Percentiles rank a stretch among this genome's conserved stretches.
Conservation (phyloP, 2,113 vertebrate genomes). For the Fregata magnificens region DNA sequence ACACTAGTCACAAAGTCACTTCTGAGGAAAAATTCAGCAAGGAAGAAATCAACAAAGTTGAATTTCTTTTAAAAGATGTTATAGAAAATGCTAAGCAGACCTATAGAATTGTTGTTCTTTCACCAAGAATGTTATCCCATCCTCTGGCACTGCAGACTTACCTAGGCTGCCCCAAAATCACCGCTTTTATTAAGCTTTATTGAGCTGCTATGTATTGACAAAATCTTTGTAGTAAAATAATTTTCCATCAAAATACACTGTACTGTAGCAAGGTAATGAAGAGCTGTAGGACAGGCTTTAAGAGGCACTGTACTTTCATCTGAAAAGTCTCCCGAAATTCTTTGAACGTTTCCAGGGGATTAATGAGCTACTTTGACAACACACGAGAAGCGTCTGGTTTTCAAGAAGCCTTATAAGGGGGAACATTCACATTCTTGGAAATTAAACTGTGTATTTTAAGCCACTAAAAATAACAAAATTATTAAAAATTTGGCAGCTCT, state of each 20-base stretch:
- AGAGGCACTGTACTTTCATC: constrained; percentile 53
- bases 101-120: background rate
- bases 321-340: constrained; percentile 63
- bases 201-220: background rate
- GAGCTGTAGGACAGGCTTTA: constrained; percentile 53
- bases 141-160: background rate
- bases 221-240: constrained; percentile 32
- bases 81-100: background rate
- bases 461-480: constrained; percentile 59
- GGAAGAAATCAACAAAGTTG: background rate
- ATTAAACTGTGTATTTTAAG: constrained; percentile 31
- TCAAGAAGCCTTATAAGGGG: constrained; percentile 53
- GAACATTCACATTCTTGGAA: constrained; percentile 31
- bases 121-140: background rate
- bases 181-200: background rate
- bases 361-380: constrained; percentile 63
- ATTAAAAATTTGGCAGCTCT: constrained; percentile 55
- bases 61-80: background rate
- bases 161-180: background rate
- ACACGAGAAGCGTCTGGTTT: constrained; percentile 21
- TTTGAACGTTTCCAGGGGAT: constrained; percentile 59
- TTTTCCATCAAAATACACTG: background rate
- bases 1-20: background rate
- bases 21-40: background rate
- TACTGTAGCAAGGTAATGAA: constrained; percentile 3